These are phyloP conservation scores for Chrysomallon squamiferum DNA, from an alignment of 1,140 invertebrate genomes.

Conservation along the genomic window DNA sequence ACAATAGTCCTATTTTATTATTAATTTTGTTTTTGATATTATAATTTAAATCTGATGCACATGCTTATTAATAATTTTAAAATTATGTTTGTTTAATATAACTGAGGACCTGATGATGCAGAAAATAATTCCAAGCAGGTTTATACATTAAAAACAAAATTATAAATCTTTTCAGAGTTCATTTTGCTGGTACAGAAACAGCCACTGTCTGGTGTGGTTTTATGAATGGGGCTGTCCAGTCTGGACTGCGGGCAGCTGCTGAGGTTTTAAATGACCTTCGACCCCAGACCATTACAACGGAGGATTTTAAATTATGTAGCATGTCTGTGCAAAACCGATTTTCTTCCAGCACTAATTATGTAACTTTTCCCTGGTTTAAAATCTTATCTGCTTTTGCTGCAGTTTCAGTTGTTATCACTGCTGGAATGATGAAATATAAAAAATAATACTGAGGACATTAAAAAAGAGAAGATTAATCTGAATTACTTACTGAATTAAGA, in stretches of 20 bases:
- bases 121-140: too few relatives aligned
- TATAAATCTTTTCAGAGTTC: conserved; percentile 54
- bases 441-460: not conserved
- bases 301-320: conserved; percentile 13
- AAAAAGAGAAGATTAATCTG: too few relatives aligned
- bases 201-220: conserved; percentile 62
- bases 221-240: conserved; percentile 64
- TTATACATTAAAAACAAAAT: too few relatives aligned
- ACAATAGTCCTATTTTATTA: too few relatives aligned
- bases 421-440: not conserved
- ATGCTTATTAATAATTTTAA: too few relatives aligned
- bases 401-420: not conserved
- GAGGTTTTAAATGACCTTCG: conserved; percentile 49
- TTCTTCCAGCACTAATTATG: not conserved
- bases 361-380: too few relatives aligned
- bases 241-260: conserved; percentile 58
- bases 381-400: not conserved
- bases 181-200: conserved; percentile 65
- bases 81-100: too few relatives aligned
- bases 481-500: too few relatives aligned
- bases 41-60: too few relatives aligned
- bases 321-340: not conserved
- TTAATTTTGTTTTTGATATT: too few relatives aligned
- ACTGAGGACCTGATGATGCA: too few relatives aligned
- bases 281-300: conserved; percentile 31